A percentile compares a stretch with the other conserved stretches of the same genome.
Evolutionary conservation across 2,797 vertebrate genomes (phyloP).

Genomic region (Phrynocephalus vlangalii): DNA sequence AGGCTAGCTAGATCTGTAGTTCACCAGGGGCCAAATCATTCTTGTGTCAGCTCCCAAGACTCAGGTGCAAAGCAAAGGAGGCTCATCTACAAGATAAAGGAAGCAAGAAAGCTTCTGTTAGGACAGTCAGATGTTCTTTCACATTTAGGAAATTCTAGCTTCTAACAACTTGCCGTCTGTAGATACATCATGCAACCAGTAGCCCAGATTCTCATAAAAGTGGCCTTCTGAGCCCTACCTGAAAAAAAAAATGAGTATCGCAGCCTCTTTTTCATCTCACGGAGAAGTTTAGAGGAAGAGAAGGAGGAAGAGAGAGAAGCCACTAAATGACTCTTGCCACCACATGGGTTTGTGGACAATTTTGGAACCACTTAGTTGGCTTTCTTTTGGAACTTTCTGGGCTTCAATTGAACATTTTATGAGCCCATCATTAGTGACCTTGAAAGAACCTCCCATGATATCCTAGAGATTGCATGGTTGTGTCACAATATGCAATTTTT

Average conservation of each 20-base stretch:
- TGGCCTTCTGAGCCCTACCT: neutral
- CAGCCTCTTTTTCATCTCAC: neutral
- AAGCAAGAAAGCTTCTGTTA: no score
- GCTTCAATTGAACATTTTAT: constrained; percentile 39
- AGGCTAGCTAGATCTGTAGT: no score
- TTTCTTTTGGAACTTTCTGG: constrained; percentile 26
- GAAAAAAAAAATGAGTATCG: neutral
- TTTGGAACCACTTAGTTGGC: constrained; percentile 16
- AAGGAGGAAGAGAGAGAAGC: neutral
- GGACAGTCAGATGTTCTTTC: no score
- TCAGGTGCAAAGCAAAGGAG: no score
- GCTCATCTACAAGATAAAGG: no score
- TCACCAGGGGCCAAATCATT: no score
- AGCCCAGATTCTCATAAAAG: neutral
- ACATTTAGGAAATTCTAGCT: no score
- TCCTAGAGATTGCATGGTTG: constrained; percentile 12
- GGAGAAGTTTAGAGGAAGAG: neutral
- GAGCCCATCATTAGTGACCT: constrained; percentile 49
- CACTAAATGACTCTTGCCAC: neutral
- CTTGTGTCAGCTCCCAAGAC: no score
- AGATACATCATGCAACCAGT: no score
- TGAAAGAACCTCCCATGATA: constrained; percentile 39
- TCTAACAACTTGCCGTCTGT: no score
- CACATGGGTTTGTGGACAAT: neutral
- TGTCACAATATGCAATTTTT: constrained; percentile 32